A percentile compares a stretch with the other conserved stretches of the same genome.
Conservation (phyloP, 1,140 invertebrate genomes). For the Chlorops oryzae region DNA sequence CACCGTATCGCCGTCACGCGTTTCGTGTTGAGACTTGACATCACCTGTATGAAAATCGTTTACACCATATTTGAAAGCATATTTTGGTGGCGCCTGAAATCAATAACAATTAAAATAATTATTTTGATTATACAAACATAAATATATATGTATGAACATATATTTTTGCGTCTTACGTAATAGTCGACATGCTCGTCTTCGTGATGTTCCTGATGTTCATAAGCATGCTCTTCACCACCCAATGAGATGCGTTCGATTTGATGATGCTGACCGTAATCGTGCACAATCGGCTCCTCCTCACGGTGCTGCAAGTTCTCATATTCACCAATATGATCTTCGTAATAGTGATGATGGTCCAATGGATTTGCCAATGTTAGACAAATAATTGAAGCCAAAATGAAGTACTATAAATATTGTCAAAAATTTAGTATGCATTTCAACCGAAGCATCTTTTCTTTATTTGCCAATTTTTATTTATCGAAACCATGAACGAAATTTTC, state of each 20-base stretch:
- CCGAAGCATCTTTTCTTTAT: not conserved
- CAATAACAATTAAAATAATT: not conserved
- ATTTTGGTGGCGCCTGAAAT: constrained; percentile 48
- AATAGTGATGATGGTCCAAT: constrained; percentile 36
- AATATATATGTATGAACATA: too few species aligned
- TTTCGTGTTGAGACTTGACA: constrained; percentile 52
- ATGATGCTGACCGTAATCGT: constrained; percentile 36
- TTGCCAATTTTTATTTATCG: not conserved
- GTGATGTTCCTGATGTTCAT: constrained; percentile 35
- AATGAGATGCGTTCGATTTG: constrained; percentile 41
- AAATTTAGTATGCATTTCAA: constrained; percentile 1
- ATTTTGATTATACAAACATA: too few species aligned
- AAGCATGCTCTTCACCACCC: constrained; percentile 33
- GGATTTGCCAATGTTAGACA: constrained; percentile 43
- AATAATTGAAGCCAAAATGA: constrained; percentile 42
- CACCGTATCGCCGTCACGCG: constrained; percentile 52
- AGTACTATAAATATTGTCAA: constrained; percentile 27
- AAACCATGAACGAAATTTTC: not conserved
- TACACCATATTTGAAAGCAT: constrained; percentile 53
- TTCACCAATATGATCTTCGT: constrained; percentile 32
- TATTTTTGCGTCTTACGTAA: constrained; percentile 48
- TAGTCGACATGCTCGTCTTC: constrained; percentile 47
- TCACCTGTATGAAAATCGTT: constrained; percentile 53
- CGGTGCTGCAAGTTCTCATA: constrained; percentile 33
- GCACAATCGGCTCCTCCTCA: constrained; percentile 21